These are phyloP conservation scores for Cheilosia pagana DNA, from an alignment of 2,888 invertebrate species.

Conservation along the genomic window DNA sequence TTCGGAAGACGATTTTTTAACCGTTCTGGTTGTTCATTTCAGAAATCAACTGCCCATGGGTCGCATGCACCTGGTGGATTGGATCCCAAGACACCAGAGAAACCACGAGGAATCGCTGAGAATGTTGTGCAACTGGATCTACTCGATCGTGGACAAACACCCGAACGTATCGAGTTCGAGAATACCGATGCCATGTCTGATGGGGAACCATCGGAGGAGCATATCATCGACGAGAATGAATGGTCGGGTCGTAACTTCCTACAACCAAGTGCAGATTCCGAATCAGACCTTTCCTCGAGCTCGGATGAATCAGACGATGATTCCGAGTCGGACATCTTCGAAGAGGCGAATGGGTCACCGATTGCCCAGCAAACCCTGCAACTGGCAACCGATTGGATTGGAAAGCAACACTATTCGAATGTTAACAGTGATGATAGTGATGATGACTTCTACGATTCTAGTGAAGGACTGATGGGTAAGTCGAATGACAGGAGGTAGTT, in stretches of 20 bases:
- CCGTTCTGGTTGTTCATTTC: constrained; percentile 7
- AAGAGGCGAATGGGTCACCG: constrained; percentile 87
- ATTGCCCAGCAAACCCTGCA: constrained; percentile 86
- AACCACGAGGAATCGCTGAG: constrained; percentile 83
- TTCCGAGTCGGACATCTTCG: constrained; percentile 87
- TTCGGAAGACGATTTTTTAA: neutral
- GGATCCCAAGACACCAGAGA: constrained; percentile 82
- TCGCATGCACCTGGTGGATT: constrained; percentile 68
- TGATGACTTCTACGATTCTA: constrained; percentile 83
- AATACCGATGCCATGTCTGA: constrained; percentile 88
- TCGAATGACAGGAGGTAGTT: neutral
- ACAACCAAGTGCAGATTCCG: constrained; percentile 90
- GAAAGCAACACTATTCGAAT: constrained; percentile 85
- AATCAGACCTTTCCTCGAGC: constrained; percentile 84
- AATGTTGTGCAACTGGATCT: constrained; percentile 81
- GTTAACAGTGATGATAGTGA: constrained; percentile 82
- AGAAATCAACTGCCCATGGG: constrained; percentile 76
- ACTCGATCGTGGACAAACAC: constrained; percentile 86
- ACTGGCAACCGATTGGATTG: constrained; percentile 88
- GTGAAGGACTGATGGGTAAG: constrained; percentile 82
- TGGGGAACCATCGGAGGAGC: constrained; percentile 86
- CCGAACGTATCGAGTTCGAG: constrained; percentile 92
- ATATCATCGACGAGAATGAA: constrained; percentile 96
- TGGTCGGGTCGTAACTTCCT: constrained; percentile 97
- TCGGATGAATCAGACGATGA: constrained; percentile 87